Percentiles rank a stretch among this genome's conserved stretches.
phyloP scores from a whole-genome alignment of 2,113 vertebrate genomes.

The Dermatemys mawii region DNA sequence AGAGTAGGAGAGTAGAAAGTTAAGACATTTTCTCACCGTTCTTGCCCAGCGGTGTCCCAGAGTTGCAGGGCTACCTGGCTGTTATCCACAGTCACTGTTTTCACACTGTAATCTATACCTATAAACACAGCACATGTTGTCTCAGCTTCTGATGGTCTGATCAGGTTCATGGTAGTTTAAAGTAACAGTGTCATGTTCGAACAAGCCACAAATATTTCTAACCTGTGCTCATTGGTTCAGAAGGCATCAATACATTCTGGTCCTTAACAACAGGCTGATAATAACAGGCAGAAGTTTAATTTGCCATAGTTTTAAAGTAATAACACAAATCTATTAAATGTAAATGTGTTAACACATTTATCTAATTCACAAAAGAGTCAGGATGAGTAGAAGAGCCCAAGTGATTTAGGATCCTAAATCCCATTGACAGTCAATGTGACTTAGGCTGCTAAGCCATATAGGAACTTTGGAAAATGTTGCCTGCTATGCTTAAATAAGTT shows the following conservation, averaged over 20 bases:
- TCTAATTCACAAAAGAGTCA: background rate
- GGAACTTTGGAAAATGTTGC: background rate
- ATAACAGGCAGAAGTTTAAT: background rate
- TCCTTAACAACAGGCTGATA: background rate
- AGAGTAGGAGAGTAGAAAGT: background rate
- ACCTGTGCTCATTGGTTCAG: background rate
- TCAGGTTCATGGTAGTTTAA: background rate
- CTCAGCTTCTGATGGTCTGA: background rate
- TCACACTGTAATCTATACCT: constrained; percentile 94
- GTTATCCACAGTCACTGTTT: constrained; percentile 85
- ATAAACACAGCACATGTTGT: background rate
- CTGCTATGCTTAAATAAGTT: background rate
- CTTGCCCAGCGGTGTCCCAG: constrained; percentile 96
- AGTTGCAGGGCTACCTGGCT: constrained; percentile 88
- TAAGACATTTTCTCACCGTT: constrained; percentile 78
- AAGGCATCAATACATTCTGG: background rate
- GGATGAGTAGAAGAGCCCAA: background rate
- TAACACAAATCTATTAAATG: background rate
- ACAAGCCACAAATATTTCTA: background rate
- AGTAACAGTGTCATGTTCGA: background rate
- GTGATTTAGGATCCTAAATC: background rate
- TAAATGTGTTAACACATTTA: background rate
- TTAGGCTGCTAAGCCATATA: background rate
- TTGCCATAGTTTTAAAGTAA: background rate
- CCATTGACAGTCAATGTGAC: background rate